phyloP scores from a whole-genome alignment of 37 sponge, comb jelly and placozoan genomes.

The Theonella swinhoei region DNA sequence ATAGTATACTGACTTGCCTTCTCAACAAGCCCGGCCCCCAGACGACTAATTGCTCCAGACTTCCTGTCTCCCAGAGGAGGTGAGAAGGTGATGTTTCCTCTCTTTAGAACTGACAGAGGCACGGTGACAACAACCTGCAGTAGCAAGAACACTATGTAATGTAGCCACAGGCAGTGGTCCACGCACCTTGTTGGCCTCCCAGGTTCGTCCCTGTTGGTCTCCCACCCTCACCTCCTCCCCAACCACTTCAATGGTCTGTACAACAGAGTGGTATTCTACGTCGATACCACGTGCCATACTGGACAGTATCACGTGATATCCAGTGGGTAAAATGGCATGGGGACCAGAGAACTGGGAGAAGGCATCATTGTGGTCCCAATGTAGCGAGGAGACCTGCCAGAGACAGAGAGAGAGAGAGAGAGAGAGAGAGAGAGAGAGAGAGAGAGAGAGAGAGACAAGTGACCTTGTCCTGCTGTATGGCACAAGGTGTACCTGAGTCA shows the following conservation, averaged over 20 bases:
- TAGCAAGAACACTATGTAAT: neutral
- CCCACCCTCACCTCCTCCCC: conserved; percentile 26
- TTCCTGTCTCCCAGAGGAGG: conserved; percentile 80
- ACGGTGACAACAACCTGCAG: conserved; percentile 83
- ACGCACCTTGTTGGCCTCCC: conserved; percentile 17
- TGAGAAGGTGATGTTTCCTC: conserved; percentile 49
- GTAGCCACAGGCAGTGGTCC: neutral
- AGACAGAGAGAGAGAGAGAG: too few relatives aligned
- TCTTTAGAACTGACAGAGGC: conserved; percentile 81
- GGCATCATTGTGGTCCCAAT: conserved; percentile 92
- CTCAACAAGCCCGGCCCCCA: conserved; percentile 90
- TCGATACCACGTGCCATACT: conserved; percentile 52
- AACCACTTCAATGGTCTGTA: conserved; percentile 36
- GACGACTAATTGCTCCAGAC: conserved; percentile 53
- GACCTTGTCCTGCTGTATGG: neutral
- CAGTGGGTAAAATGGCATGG: conserved; percentile 79
- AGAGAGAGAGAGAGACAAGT: neutral
- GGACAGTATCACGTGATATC: conserved; percentile 49
- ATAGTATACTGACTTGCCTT: conserved; percentile 59
- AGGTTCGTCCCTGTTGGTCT: neutral
- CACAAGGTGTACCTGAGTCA: conserved; percentile 14
- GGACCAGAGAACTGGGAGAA: conserved; percentile 85
- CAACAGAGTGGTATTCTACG: conserved; percentile 53
- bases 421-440: neutral
- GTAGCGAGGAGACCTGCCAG: conserved; percentile 84